Conservation (phyloP, 2,113 vertebrate genomes). For the Saguinus imperator region DNA sequence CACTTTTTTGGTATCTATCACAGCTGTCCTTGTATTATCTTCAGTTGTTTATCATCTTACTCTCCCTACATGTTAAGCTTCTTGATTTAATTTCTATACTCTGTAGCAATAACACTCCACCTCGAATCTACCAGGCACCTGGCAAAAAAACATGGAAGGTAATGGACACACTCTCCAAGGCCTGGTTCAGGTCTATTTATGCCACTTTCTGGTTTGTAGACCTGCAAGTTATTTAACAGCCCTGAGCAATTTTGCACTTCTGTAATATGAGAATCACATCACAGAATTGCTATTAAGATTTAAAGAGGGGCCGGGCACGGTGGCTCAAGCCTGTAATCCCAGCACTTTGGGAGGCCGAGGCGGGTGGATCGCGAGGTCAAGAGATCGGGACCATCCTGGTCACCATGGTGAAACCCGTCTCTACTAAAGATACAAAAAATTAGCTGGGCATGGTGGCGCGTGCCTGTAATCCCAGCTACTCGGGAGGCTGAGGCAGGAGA, state of each 20-base stretch:
- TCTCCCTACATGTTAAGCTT: neutral
- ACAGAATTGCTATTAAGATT: neutral
- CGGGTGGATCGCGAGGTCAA: no score
- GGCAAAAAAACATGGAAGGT: neutral
- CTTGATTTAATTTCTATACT: conserved; percentile 28
- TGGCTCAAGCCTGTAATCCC: no score
- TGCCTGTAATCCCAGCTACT: no score
- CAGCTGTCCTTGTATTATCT: neutral
- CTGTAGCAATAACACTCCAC: neutral
- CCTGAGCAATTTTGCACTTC: neutral
- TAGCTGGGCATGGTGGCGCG: no score
- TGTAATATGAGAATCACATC: neutral
- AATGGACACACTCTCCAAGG: neutral
- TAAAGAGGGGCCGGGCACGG: neutral
- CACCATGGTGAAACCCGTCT: no score
- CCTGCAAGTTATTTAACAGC: neutral
- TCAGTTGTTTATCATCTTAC: neutral
- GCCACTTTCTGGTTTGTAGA: neutral
- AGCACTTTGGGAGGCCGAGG: no score
- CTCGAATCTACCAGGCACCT: neutral
- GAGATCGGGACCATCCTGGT: no score
- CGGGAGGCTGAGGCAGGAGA: no score
- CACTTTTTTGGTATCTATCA: neutral
- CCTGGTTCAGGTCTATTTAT: neutral
- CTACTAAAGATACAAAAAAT: no score